Base-by-base conservation (phyloP, 2,113 vertebrate genomes). In the Procavia capensis region DNA sequence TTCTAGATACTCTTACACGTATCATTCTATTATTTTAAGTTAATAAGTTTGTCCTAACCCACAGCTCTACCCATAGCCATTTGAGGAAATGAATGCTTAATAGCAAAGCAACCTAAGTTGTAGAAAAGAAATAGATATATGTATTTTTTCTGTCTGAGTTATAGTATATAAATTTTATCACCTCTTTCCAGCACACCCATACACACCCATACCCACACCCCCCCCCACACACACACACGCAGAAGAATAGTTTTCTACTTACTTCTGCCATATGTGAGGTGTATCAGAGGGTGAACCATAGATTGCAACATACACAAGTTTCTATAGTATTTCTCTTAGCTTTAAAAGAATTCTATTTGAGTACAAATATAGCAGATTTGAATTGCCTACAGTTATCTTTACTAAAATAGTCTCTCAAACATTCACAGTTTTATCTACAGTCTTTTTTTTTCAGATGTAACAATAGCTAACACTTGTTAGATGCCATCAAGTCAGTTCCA, bases 311-410 rank as follows among this genome's bases (percentile, higher is more conserved):
- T 34, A 87, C 7, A 76, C 9, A 76, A 81, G 39, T 78, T 88
- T 87, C 78, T 59, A 17, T 25, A 41, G 50, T 75, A 36, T 22
- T 70, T 79, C 63, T 63, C 1, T 27, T 79, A 43, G 31, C 31
- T 84, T 78, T 88, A 78, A 31, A 94, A 75, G 17, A 91, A 82
- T 96, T 78, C 22, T 93, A 45, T 75, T 68, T 64, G 59, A 70
- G n/a, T 63, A 14, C 64, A 63, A 95, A 31, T 85, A 79, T 29
- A 54, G 61, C 61, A 70, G 61, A 31, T 90, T 90, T 54, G 81
- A 2, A 43, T 64, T 85, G 54, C 16, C 29, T 85, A 17, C 54
- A 57, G 43, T 9, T 85, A 1, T 89, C 54, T 72, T 92, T 79
- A 50, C 4, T 54, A 47, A 61, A 82, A 27, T 79, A n/a, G 88